These are phyloP conservation scores for Apamea crenata DNA, from an alignment of 2,888 invertebrate genomes.

Conservation along the genomic window DNA sequence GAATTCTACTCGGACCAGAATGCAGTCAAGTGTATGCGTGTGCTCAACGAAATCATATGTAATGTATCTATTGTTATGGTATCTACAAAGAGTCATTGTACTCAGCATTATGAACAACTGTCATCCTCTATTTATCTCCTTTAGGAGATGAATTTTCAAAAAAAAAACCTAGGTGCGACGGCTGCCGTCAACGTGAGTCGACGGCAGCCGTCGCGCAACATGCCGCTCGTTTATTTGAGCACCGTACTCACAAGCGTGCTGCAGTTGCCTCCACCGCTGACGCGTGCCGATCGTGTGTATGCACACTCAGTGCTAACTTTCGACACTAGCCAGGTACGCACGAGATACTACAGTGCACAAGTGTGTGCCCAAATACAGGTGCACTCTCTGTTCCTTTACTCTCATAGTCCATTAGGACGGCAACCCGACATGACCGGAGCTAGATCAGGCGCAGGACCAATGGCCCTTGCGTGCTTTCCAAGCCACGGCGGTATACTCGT, in stretches of 20 bases:
- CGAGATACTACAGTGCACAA: no score
- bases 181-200: background rate
- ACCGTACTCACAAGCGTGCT: background rate
- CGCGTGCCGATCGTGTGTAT: background rate
- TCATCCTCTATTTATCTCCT: background rate
- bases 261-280: no score
- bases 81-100: background rate
- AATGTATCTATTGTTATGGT: slow-evolving; percentile 80
- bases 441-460: background rate
- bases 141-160: background rate
- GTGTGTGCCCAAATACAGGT: no score
- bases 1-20: slow-evolving; percentile 99
- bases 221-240: background rate
- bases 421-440: background rate
- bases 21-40: slow-evolving; percentile 98
- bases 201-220: no score
- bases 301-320: background rate
- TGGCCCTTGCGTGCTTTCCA: background rate
- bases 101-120: background rate
- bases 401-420: background rate
- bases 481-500: no score
- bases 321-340: background rate
- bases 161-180: background rate
- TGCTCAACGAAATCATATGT: slow-evolving; percentile 99
- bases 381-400: background rate